Conservation (phyloP, 2,797 vertebrate genomes). For the Sebastes elongatus region DNA sequence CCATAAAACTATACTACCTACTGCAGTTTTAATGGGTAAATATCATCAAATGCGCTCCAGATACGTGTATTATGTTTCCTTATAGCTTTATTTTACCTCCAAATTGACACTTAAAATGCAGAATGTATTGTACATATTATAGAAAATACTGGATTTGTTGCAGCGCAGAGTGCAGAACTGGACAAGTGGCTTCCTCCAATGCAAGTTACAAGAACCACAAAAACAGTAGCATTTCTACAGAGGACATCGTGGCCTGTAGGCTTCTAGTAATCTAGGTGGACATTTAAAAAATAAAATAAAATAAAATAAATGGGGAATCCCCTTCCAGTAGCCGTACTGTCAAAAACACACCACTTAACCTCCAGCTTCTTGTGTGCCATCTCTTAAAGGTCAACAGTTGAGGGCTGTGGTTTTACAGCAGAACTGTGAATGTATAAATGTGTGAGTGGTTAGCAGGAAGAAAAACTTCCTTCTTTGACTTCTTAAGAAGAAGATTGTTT, state of each 20-base stretch:
- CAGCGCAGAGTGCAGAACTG: neutral
- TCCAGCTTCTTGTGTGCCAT: neutral
- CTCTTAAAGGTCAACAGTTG: neutral
- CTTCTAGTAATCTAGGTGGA: neutral
- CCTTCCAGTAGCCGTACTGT: neutral
- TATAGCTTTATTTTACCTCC: neutral
- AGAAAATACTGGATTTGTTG: neutral
- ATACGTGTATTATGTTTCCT: neutral
- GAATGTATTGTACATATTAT: neutral
- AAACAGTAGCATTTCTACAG: neutral
- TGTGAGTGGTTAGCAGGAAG: neutral
- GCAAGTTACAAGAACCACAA: neutral
- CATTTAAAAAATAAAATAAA: neutral
- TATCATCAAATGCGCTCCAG: neutral
- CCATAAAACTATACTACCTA: no score
- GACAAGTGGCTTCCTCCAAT: neutral
- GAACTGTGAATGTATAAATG: neutral
- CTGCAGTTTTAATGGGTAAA: neutral
- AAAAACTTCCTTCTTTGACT: neutral
- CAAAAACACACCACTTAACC: neutral
- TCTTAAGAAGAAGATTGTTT: neutral
- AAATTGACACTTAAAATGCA: neutral
- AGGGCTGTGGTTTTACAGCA: conserved; percentile 24
- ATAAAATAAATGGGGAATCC: neutral
- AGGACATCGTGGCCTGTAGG: neutral